These are phyloP conservation scores for Venturia canescens DNA, from an alignment of 1,140 invertebrate genomes.

Conservation along the genomic window DNA sequence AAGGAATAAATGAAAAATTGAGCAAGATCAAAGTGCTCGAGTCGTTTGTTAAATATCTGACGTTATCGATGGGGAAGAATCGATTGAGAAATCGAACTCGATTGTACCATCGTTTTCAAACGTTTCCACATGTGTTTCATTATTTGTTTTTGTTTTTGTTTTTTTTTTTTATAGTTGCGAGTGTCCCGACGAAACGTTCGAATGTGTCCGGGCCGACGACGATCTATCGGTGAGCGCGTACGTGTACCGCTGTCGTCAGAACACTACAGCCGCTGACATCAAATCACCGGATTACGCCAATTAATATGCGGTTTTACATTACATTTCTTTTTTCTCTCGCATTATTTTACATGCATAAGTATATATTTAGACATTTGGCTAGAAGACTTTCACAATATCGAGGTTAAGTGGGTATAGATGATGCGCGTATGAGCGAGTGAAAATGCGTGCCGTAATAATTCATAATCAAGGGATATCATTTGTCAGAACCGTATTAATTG, in stretches of 20 bases:
- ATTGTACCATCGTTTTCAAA: too few relatives aligned
- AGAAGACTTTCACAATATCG: conserved; percentile 11
- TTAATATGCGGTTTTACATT: conserved; percentile 47
- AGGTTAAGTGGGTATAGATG: not conserved
- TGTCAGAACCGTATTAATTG: not conserved
- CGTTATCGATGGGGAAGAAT: too few relatives aligned
- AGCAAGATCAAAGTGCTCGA: too few relatives aligned
- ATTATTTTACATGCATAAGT: not conserved
- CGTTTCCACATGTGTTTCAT: not conserved
- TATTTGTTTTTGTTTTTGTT: conserved; percentile 51
- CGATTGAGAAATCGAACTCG: too few relatives aligned
- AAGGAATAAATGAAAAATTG: too few relatives aligned
- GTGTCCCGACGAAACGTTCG: conserved; percentile 73
- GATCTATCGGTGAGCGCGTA: conserved; percentile 79
- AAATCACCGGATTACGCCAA: conserved; percentile 61
- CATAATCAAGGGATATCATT: not conserved
- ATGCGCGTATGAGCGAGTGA: not conserved
- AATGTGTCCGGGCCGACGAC: conserved; percentile 78
- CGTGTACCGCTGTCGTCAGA: conserved; percentile 78
- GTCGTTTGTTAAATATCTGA: too few relatives aligned
- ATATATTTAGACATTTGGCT: not conserved
- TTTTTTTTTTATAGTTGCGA: conserved; percentile 77
- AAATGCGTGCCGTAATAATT: not conserved
- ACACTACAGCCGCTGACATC: conserved; percentile 65
- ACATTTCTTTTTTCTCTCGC: conserved; percentile 35